Evolutionary conservation across 2,888 invertebrate genomes (phyloP), one percentile per base, ranked within the genome.

Genomic region (Gryllus longicercus): DNA sequence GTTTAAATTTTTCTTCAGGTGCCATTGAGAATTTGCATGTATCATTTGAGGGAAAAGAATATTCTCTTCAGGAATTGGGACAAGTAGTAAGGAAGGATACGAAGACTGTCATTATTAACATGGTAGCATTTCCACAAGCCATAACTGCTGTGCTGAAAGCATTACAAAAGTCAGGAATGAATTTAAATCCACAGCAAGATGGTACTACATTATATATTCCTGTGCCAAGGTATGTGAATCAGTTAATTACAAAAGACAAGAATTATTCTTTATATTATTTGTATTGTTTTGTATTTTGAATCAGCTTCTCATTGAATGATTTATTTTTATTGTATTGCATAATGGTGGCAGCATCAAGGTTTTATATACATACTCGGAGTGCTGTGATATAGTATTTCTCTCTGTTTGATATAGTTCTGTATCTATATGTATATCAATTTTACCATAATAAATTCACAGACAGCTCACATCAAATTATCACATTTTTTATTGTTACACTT

Each of bases 141-240:
- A 93, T 96, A 84, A 94, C 95, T 12, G 90, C 92, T 83, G 94
- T 94, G 11, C 84, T 96, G 50, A 92, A 93, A 85, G 92, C 95
- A 2, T 90, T 98, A 78, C 87, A 90, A 79, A 91, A 91, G 74
- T 96, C 96, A 81, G 96, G 97, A 14, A 91, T 98, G 90, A 96
- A 96, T 87, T 88, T 98, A 80, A 97, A 96, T 88, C 96, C 97
- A 0, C 97, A 98, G 86, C 96, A 97, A 87, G 98, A 98, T 86
- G 97, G 97, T 38, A 96, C 96, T 2, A 95, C 94, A 2, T 87
- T 98, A 78, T 97, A 92, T 87, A 90, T 98, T 79, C 95, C 96
- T 74, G 91, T 97, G 83, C 96, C 97, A 16, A 97, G 96, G 93
- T 93, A 89, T 89, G 88, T 85, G 76, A 38, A 38, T 38, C 25